These are phyloP conservation scores for Cyprinella venusta DNA, from an alignment of 2,797 vertebrate species.

Conservation along the genomic window DNA sequence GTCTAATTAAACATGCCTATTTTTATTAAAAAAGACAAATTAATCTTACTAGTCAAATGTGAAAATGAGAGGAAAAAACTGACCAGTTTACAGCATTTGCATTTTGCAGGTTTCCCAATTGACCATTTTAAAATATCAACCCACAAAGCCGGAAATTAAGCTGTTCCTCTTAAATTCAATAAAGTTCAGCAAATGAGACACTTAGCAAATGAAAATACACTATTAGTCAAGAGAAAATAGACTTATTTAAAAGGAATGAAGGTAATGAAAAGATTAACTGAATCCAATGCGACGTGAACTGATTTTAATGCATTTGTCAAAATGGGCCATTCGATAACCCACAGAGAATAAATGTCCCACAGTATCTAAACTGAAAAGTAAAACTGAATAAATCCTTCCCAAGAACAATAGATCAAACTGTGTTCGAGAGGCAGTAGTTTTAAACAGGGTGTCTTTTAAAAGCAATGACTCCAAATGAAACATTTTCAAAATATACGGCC, in stretches of 20 bases:
- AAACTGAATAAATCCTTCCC: constrained; percentile 41
- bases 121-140: constrained; percentile 21
- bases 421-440: constrained; percentile 32
- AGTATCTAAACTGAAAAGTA: constrained; percentile 1
- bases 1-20: not conserved
- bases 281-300: constrained; percentile 15
- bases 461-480: constrained; percentile 33
- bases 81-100: not conserved
- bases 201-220: constrained; percentile 35
- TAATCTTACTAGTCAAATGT: constrained; percentile 10
- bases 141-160: constrained; percentile 44
- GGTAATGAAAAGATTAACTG: constrained; percentile 44
- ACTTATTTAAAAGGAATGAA: constrained; percentile 31
- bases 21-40: constrained; percentile 28
- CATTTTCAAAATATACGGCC: constrained; percentile 12
- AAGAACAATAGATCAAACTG: constrained; percentile 45
- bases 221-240: constrained; percentile 39
- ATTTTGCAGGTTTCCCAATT: constrained; percentile 14
- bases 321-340: constrained; percentile 37
- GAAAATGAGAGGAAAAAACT: not conserved
- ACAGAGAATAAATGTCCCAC: constrained; percentile 10
- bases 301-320: constrained; percentile 28
- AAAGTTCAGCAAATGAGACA: constrained; percentile 44
- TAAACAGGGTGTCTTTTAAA: constrained; percentile 39
- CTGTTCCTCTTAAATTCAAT: constrained; percentile 46